Conservation (phyloP, 2,888 invertebrate species). For the Temnothorax rugatulus region DNA sequence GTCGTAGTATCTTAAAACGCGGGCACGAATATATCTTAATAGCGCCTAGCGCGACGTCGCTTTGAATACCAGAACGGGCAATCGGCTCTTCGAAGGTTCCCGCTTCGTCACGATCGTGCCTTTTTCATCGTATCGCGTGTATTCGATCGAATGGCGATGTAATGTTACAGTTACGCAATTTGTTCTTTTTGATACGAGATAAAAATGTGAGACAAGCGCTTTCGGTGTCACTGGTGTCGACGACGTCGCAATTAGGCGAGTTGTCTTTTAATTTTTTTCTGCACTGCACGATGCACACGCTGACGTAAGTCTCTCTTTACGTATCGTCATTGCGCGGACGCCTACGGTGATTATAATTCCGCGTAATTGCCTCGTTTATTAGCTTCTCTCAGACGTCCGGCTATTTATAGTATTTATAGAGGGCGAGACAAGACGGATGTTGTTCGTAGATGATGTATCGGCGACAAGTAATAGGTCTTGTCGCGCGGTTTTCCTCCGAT, state of each 20-base stretch:
- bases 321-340: conserved; percentile 67
- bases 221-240: background rate
- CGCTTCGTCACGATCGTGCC: conserved; percentile 22
- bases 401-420: conserved; percentile 76
- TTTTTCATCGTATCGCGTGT: background rate
- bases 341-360: conserved; percentile 80
- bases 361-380: conserved; percentile 81
- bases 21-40: background rate
- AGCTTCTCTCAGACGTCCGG: conserved; percentile 70
- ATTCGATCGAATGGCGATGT: background rate
- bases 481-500: background rate
- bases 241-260: conserved; percentile 70
- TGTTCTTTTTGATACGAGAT: background rate
- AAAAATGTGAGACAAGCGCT: conserved; percentile 25
- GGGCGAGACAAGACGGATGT: conserved; percentile 47
- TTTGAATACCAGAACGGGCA: background rate
- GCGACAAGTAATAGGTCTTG: conserved; percentile 27
- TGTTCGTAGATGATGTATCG: conserved; percentile 56
- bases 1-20: background rate
- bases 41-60: background rate
- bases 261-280: conserved; percentile 74
- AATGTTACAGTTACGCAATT: conserved; percentile 28
- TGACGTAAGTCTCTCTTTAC: conserved; percentile 75
- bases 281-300: conserved; percentile 63
- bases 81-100: background rate